Percentiles rank a stretch among this genome's conserved stretches.
phyloP scores from a whole-genome alignment of 2,797 vertebrate genomes.

The Naso thynnoides region DNA sequence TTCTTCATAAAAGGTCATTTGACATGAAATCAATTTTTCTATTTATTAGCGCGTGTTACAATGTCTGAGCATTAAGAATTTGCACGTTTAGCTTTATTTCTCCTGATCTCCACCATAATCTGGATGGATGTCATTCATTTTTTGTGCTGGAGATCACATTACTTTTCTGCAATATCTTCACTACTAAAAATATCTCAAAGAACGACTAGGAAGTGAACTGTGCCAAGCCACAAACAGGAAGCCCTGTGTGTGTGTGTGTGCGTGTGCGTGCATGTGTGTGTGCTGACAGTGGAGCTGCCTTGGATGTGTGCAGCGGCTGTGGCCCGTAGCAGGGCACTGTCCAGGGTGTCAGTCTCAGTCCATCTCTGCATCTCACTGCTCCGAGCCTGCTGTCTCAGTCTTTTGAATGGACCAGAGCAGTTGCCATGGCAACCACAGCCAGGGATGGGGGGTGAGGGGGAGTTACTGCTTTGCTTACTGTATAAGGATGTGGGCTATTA shows the following conservation, averaged over 20 bases:
- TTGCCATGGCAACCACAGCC: conserved; percentile 26
- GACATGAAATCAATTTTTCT: not conserved
- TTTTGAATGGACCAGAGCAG: conserved; percentile 18
- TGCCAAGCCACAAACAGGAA: not conserved
- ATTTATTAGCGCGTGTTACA: not conserved
- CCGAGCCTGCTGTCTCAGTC: conserved; percentile 9
- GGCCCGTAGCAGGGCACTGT: conserved; percentile 23
- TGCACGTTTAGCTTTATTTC: not conserved
- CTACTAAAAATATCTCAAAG: not conserved
- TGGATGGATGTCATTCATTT: not conserved
- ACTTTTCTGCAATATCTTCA: not conserved
- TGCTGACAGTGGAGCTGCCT: conserved; percentile 10
- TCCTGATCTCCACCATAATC: not conserved
- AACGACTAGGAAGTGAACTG: not conserved
- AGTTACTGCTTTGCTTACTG: not conserved
- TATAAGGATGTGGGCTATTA: not conserved
- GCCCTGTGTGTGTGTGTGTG: conserved; percentile 12
- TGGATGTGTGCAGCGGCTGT: conserved; percentile 22
- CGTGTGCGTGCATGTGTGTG: conserved; percentile 13
- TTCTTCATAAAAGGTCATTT: conserved; percentile 1
- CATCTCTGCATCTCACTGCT: conserved; percentile 23
- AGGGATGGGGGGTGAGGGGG: not conserved
- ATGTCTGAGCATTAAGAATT: not conserved
- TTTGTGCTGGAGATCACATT: not conserved
- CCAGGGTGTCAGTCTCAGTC: conserved; percentile 21